Evolutionary conservation across 2,888 invertebrate species (phyloP).

Genomic region (Branchellion lobata): DNA sequence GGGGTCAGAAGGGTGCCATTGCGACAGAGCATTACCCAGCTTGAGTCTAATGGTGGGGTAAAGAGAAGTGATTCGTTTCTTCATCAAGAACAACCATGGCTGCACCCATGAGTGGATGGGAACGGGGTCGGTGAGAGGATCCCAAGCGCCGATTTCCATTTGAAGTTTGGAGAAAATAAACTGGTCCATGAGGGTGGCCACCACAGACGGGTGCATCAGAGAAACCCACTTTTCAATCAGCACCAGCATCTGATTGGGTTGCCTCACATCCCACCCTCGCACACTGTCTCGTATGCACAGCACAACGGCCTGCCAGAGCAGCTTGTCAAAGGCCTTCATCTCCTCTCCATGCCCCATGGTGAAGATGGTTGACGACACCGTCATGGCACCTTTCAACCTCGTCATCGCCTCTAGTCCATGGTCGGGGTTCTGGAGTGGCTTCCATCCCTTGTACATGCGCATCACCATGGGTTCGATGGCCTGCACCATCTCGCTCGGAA

Average conservation of each 20-base stretch:
- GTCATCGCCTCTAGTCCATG: constrained; percentile 62
- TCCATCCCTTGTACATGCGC: constrained; percentile 71
- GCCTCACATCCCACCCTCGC: constrained; percentile 76
- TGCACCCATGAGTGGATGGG: constrained; percentile 96
- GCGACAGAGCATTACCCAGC: constrained; percentile 80
- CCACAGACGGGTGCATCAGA: constrained; percentile 78
- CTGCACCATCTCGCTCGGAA: neutral
- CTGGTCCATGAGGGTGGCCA: constrained; percentile 79
- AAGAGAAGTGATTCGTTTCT: constrained; percentile 65
- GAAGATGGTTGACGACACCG: constrained; percentile 52
- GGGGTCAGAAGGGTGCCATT: constrained; percentile 91
- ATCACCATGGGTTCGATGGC: constrained; percentile 66
- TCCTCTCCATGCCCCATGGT: constrained; percentile 50
- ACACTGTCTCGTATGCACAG: constrained; percentile 70
- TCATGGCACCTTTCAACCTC: constrained; percentile 63
- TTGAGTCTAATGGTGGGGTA: constrained; percentile 90
- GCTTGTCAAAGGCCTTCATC: constrained; percentile 73
- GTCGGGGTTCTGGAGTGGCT: constrained; percentile 69
- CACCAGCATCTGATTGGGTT: constrained; percentile 75
- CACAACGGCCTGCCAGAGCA: constrained; percentile 88
- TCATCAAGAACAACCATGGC: constrained; percentile 86
- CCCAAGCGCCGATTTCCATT: constrained; percentile 81
- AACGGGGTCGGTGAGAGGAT: constrained; percentile 88
- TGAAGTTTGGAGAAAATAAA: constrained; percentile 72
- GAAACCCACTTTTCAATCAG: constrained; percentile 80